Conservation (phyloP, 2,113 vertebrate genomes). For the Periophthalmodon schlosseri region DNA sequence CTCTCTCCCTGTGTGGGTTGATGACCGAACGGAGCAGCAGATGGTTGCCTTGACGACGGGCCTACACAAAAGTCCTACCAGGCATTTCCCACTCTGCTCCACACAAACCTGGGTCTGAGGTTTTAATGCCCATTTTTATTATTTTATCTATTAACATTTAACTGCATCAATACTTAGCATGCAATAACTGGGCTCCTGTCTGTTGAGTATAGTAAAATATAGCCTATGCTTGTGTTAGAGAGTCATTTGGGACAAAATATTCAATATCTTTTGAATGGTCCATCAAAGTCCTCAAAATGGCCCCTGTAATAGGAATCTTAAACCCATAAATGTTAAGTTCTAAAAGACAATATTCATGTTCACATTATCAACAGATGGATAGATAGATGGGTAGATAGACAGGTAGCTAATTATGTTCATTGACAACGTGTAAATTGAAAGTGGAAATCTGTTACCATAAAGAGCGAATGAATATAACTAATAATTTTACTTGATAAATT, state of each 20-base stretch:
- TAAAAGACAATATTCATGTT: no score
- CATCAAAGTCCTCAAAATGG: no score
- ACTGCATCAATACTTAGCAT: neutral
- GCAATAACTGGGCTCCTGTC: neutral
- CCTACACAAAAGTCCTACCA: constrained; percentile 78
- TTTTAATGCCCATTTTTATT: constrained; percentile 15
- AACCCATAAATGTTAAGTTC: no score
- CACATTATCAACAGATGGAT: no score
- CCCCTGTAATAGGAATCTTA: no score
- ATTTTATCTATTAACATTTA: neutral
- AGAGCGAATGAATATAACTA: neutral
- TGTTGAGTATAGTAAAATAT: neutral
- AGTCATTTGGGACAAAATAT: no score
- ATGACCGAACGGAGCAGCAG: constrained; percentile 76
- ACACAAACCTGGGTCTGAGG: constrained; percentile 66
- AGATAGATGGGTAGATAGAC: no score
- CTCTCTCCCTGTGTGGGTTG: constrained; percentile 77
- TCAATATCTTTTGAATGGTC: no score
- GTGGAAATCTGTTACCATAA: neutral
- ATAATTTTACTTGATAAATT: neutral
- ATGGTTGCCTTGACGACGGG: constrained; percentile 80
- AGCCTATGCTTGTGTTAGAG: no score
- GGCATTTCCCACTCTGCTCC: constrained; percentile 81
- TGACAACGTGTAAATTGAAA: neutral
- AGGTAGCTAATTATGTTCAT: no score